These are phyloP conservation scores for Pseudoips prasinana DNA, from an alignment of 2,888 invertebrate genomes.

Conservation along the genomic window DNA sequence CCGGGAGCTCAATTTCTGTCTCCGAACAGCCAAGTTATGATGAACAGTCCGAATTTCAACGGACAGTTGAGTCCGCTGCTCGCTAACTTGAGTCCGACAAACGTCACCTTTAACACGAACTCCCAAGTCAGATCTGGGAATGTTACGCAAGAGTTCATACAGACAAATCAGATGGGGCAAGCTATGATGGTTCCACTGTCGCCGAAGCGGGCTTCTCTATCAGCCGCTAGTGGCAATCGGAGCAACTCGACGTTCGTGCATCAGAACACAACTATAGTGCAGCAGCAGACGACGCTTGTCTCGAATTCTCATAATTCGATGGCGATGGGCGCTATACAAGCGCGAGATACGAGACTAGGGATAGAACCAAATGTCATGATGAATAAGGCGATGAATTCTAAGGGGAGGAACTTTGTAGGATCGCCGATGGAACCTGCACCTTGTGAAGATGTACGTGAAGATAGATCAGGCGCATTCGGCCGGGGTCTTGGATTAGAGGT, in stretches of 20 bases:
- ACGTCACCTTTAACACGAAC: slow-evolving; percentile 83
- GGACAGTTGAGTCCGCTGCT: slow-evolving; percentile 91
- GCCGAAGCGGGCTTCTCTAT: slow-evolving; percentile 81
- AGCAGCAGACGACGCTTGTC: slow-evolving; percentile 90
- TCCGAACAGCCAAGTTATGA: slow-evolving; percentile 88
- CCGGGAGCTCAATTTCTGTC: slow-evolving; percentile 88
- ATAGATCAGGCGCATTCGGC: slow-evolving; percentile 10
- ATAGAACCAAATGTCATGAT: slow-evolving; percentile 83
- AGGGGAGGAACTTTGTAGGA: slow-evolving; percentile 41
- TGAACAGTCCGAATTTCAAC: slow-evolving; percentile 87
- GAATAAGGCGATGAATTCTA: slow-evolving; percentile 51
- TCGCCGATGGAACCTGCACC: slow-evolving; percentile 22
- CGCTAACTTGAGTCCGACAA: slow-evolving; percentile 87
- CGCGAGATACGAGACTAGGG: slow-evolving; percentile 61
- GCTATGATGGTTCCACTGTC: slow-evolving; percentile 87
- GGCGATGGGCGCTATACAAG: slow-evolving; percentile 19
- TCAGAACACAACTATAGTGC: slow-evolving; percentile 92
- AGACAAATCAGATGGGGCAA: slow-evolving; percentile 86
- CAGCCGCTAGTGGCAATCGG: slow-evolving; percentile 77
- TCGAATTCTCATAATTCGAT: slow-evolving; percentile 83
- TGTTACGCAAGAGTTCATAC: slow-evolving; percentile 86
- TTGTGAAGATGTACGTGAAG: slow-evolving; percentile 32
- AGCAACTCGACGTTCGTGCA: slow-evolving; percentile 89
- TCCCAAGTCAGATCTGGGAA: slow-evolving; percentile 77
- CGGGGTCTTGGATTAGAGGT: neutral